Evolutionary conservation across 2,797 vertebrate genomes (phyloP).

Genomic region (Coracias cyanogaster): DNA sequence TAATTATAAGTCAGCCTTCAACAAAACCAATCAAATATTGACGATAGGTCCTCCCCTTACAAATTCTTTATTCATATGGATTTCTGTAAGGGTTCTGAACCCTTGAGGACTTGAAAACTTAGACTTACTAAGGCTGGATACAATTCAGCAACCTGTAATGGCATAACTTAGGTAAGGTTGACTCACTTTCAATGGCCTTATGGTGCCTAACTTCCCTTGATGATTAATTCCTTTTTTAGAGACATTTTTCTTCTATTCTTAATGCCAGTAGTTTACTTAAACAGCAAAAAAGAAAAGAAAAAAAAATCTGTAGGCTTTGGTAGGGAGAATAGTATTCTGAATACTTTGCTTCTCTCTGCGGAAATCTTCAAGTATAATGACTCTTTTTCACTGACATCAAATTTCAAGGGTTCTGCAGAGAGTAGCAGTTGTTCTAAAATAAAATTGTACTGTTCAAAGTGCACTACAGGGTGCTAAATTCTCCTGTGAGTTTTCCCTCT

Average conservation of each 20-base stretch:
- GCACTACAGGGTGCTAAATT: background rate
- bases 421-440: conserved; percentile 31
- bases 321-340: background rate
- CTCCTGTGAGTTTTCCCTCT: background rate
- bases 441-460: conserved; percentile 14
- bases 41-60: background rate
- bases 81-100: background rate
- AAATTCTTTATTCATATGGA: background rate
- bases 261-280: background rate
- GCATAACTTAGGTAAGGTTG: background rate
- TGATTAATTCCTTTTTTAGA: conserved; percentile 32
- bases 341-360: conserved; percentile 16
- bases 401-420: conserved; percentile 26
- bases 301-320: background rate
- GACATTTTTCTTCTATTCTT: background rate
- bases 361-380: conserved; percentile 42
- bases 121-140: background rate
- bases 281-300: background rate
- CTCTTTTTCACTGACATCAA: conserved; percentile 14
- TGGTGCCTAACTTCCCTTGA: background rate
- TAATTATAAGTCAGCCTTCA: background rate
- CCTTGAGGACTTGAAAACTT: background rate
- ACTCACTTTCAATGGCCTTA: background rate
- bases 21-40: background rate
- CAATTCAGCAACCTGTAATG: background rate